phyloP scores from a whole-genome alignment of 2,113 vertebrate genomes.

The Misgurnus mizolepis region DNA sequence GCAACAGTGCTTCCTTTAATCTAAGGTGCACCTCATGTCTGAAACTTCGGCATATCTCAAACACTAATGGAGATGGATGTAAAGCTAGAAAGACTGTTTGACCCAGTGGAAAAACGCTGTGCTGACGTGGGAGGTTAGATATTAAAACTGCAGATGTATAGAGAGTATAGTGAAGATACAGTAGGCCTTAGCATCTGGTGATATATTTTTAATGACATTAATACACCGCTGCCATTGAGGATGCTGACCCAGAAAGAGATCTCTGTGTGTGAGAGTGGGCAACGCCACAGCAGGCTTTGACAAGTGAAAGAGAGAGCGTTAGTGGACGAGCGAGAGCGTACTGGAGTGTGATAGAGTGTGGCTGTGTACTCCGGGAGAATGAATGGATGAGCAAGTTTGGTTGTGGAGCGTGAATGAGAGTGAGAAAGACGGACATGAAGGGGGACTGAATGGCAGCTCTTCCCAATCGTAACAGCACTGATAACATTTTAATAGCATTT shows the following conservation, averaged over 20 bases:
- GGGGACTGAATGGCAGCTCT: background rate
- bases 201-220: slow-evolving; percentile 61
- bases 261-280: slow-evolving; percentile 9
- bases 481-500: slow-evolving; percentile 33
- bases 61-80: slow-evolving; percentile 45
- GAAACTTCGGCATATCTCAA: slow-evolving; percentile 61
- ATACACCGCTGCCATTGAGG: slow-evolving; percentile 56
- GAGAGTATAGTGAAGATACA: slow-evolving; percentile 1
- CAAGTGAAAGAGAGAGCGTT: background rate
- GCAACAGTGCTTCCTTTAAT: slow-evolving; percentile 68
- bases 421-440: background rate
- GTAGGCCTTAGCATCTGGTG: slow-evolving; percentile 36
- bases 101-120: slow-evolving; percentile 38
- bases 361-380: slow-evolving; percentile 29
- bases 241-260: slow-evolving; percentile 65
- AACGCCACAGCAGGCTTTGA: background rate
- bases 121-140: slow-evolving; percentile 28
- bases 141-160: slow-evolving; percentile 36
- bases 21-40: slow-evolving; percentile 63
- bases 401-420: slow-evolving; percentile 47
- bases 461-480: slow-evolving; percentile 16
- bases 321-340: slow-evolving; percentile 4
- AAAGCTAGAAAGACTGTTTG: slow-evolving; percentile 49
- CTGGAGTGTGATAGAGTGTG: slow-evolving; percentile 16
- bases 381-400: slow-evolving; percentile 45